Base-by-base conservation (phyloP, 2,113 vertebrate species). In the Sander vitreus region DNA sequence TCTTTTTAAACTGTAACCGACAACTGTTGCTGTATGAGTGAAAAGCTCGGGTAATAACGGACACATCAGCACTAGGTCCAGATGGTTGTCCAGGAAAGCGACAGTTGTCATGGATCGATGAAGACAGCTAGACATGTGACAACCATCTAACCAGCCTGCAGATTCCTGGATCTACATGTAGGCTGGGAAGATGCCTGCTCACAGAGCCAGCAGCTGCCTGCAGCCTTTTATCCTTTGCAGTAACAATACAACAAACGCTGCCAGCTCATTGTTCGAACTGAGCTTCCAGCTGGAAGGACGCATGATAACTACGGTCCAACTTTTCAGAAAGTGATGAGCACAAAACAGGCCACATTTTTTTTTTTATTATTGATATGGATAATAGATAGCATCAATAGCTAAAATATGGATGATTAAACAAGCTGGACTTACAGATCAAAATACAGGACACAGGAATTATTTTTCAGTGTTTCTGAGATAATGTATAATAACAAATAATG, bases 71-170 rank as follows among this genome's bases (percentile, higher is more conserved):
- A 18, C 21, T 43, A 36, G 0, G 33, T 72, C 48, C 39, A 77
- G 53, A 55, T 6, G 50, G 14, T 76, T 45, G 48, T 63, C 57
- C 3, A 53, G 47, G 54, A 45, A 45, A 39, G 21, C 1, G 14
- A 51, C 55, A 53, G 25, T 47, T 73, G 65, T 57, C 9, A 10
- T 25, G 64, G n/a, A 43, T 19, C 0, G 92, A 73, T 48, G 96
- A 93, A 88, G 88, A 92, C 87, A 91, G 93, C 95, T 94, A 92
- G 95, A 95, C 94, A 95, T 95, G 95, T 96, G 97, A 98, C 97
- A 98, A 98, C 97, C 97, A 98, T 98, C 97, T 97, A 97, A 98
- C 97, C 97, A 98, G 97, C 97, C 97, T 98, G 97, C 97, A 98
- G 97, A 98, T 96, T 96, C 96, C 93, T 89, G 95, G 96, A 97